These are phyloP conservation scores for Desmodus rotundus DNA, from an alignment of 2,113 vertebrate species.

Conservation along the genomic window DNA sequence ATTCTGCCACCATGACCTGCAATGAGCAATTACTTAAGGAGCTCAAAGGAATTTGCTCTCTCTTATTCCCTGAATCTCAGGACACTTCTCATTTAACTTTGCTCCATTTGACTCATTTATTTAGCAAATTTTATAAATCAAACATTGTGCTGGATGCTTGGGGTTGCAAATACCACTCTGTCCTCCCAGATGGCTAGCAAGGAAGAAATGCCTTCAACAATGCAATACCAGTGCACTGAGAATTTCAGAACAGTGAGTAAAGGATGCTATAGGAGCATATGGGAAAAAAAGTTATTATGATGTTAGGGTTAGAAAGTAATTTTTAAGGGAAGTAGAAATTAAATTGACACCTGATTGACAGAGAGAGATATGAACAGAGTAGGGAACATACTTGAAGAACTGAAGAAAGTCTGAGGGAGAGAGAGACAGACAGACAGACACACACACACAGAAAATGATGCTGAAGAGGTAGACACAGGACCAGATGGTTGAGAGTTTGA, in stretches of 20 bases:
- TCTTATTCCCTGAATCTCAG: neutral
- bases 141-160: neutral
- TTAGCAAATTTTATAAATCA: neutral
- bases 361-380: neutral
- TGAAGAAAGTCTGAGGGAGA: neutral
- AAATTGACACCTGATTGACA: neutral
- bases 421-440: too few species aligned
- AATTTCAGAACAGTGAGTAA: neutral
- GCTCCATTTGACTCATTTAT: neutral
- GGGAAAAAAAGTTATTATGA: neutral
- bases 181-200: neutral
- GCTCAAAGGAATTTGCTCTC: neutral
- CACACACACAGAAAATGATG: neutral
- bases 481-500: neutral
- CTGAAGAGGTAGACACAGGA: neutral
- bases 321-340: neutral
- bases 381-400: neutral
- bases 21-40: neutral
- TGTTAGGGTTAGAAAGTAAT: neutral
- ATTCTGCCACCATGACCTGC: neutral
- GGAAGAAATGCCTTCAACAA: neutral
- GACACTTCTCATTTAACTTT: neutral
- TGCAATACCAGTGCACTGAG: neutral
- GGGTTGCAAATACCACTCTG: neutral
- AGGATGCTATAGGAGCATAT: neutral